These are phyloP conservation scores for Chrysaora quinquecirrha DNA, from an alignment of 30 jellyfish, hydroid and myxozoan genomes.

Conservation along the genomic window DNA sequence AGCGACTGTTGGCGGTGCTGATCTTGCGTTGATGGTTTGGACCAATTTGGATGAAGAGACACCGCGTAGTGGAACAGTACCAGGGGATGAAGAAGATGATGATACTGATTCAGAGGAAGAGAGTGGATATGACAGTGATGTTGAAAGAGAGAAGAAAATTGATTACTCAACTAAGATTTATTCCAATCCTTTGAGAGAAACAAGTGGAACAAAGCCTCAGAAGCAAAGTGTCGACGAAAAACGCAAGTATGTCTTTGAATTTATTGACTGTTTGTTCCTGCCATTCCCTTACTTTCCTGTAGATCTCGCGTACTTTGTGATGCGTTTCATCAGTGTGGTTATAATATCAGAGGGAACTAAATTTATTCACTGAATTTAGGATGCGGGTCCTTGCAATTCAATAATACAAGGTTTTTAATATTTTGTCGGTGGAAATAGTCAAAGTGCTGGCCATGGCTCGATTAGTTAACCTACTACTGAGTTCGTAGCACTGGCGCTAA, in stretches of 20 bases:
- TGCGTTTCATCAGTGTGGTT: too few species aligned
- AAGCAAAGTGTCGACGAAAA: constrained; percentile 55
- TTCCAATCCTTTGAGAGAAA: constrained; percentile 68
- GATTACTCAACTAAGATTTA: constrained; percentile 83
- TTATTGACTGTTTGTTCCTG: too few species aligned
- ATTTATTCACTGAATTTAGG: too few species aligned
- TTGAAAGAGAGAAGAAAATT: constrained; percentile 90
- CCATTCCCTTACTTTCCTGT: too few species aligned
- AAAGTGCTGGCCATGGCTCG: too few species aligned
- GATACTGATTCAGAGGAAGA: constrained; percentile 97
- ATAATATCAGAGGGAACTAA: too few species aligned
- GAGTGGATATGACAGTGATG: constrained; percentile 98
- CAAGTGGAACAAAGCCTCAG: constrained; percentile 89
- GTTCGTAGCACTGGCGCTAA: too few species aligned
- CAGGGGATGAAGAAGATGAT: constrained; percentile 53
- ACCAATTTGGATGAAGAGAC: constrained; percentile 65
- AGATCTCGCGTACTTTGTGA: too few species aligned
- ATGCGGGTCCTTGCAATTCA: too few species aligned
- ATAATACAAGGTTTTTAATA: too few species aligned
- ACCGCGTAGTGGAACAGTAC: constrained; percentile 16
- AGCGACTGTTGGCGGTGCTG: constrained; percentile 96
- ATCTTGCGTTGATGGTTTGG: constrained; percentile 94
- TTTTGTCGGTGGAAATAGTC: too few species aligned
- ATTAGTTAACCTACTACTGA: too few species aligned
- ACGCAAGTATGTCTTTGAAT: constrained; percentile 39